Evolutionary conservation across 2,113 vertebrate species (phyloP).

Genomic region (Isurus oxyrinchus): DNA sequence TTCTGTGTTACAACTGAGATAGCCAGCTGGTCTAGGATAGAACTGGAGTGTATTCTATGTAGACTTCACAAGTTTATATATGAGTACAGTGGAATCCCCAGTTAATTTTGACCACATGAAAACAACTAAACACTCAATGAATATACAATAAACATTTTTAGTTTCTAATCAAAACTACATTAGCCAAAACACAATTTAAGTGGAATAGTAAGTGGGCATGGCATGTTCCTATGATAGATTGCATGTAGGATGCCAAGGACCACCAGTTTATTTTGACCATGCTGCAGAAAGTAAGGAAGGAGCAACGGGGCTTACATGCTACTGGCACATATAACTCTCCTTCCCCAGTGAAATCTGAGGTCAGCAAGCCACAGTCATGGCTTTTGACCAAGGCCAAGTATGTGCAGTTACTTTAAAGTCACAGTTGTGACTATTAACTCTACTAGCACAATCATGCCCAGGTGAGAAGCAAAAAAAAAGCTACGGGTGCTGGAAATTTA

Average conservation of each 20-base stretch:
- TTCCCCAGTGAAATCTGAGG: neutral
- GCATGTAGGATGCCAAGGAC: neutral
- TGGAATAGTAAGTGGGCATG: neutral
- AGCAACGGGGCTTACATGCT: neutral
- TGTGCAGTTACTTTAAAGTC: neutral
- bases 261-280: neutral
- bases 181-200: neutral
- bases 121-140: neutral
- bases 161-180: neutral
- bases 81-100: neutral
- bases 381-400: neutral
- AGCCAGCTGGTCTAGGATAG: neutral
- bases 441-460: neutral
- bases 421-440: neutral
- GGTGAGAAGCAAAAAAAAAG: neutral
- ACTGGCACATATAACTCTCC: neutral
- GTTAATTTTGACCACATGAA: too few relatives aligned
- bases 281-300: neutral
- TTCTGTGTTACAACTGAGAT: neutral
- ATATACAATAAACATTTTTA: neutral
- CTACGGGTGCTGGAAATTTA: neutral
- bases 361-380: neutral
- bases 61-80: too few relatives aligned
- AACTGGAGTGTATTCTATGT: too few relatives aligned
- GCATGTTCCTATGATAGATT: neutral